Base-by-base conservation (phyloP, 1,140 invertebrate species). In the Manduca sexta region DNA sequence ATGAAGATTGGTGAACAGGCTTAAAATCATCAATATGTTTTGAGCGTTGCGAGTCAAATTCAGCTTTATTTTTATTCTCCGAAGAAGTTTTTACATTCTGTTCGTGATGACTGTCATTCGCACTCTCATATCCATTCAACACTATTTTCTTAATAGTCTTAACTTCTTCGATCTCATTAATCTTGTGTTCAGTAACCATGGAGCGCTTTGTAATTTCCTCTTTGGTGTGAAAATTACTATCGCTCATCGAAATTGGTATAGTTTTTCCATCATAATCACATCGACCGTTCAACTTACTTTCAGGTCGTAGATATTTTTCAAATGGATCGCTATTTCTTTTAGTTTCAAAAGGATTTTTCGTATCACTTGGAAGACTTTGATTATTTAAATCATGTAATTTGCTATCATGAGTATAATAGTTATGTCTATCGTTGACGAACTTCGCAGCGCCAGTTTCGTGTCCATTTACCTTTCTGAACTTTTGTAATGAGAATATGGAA, bases 61-160 rank as follows among this genome's bases (percentile, higher is more conserved):
- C 39, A 21, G 29, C 30, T 13, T 44, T 39, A 21, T 56, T 43
- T 10, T 21, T 18, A 29, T 31, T 50, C 40, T 45, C 35, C 15
- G 11, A 15, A 12, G n/a, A 18, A 45, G 18, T 18, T 45, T 45
- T 34, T 12, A 18, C 3, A 39, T 30, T 38, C n/a, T 38, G 16
- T 5, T 46, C 35, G 12, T 26, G 18, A 6, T 16, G 34, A 16
- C 11, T 45, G 16, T 45, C 43, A 2, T 8, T 34, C 8, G 16
- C 15, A 18, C 17, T 33, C 10, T 59, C 63, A 40, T 52, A 78
- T 7, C 76, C 81, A 52, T 86, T 86, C 5, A 86, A 45, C 8
- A 79, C 56, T 37, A 86, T 74, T 63, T 84, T 87, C 49, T 86
- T 82, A 42, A 86, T 80, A 6, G 84, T 87, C 42, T 76, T 86